Evolutionary conservation across 2,888 invertebrate species (phyloP).

Genomic region (Galerucella calmariensis): DNA sequence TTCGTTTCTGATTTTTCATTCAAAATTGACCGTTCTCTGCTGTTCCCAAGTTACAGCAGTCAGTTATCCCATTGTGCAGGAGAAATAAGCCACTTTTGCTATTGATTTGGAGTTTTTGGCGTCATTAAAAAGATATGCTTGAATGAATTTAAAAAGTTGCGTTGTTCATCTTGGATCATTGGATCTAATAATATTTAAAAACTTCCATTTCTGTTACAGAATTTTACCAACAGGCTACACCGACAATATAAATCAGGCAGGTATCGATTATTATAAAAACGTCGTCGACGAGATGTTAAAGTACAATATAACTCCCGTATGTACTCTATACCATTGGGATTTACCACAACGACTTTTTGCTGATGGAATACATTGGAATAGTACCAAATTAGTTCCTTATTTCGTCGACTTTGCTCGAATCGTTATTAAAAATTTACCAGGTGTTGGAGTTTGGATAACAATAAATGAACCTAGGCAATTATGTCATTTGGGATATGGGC

Average conservation of each 20-base stretch:
- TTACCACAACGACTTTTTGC: conserved; percentile 57
- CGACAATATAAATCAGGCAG: conserved; percentile 65
- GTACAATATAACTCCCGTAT: conserved; percentile 47
- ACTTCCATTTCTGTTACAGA: conserved; percentile 34
- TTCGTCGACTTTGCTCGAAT: conserved; percentile 71
- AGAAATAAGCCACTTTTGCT: no score
- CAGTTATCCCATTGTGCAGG: no score
- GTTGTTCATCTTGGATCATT: no score
- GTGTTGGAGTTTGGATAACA: conserved; percentile 70
- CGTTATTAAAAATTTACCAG: conserved; percentile 62
- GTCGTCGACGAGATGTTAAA: conserved; percentile 27
- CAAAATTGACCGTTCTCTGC: no score
- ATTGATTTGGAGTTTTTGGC: no score
- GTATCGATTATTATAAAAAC: conserved; percentile 44
- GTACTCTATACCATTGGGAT: conserved; percentile 54
- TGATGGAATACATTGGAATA: conserved; percentile 71
- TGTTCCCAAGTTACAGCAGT: no score
- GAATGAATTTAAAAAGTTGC: no score
- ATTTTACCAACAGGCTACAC: conserved; percentile 70
- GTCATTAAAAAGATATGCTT: no score
- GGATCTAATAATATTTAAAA: no score
- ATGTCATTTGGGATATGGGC: conserved; percentile 66
- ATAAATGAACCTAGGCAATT: conserved; percentile 71
- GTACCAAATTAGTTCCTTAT: conserved; percentile 70
- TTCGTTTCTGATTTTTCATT: no score